A percentile compares a stretch with the other conserved stretches of the same genome.
Evolutionary conservation across 1,140 invertebrate species (phyloP).

Genomic region (Drosophila kurseongensis): DNA sequence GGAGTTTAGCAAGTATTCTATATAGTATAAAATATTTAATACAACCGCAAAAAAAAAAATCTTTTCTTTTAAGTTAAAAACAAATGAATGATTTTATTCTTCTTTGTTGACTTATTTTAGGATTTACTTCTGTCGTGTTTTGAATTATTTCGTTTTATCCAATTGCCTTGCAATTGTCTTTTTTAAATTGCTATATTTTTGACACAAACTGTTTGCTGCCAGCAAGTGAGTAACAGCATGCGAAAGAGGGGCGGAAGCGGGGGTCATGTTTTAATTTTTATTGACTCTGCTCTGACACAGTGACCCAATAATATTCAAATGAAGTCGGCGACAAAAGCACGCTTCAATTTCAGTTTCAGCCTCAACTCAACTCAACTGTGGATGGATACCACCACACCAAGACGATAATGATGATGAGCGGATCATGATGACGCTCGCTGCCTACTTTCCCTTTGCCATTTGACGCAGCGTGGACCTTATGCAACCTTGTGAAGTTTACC

Average conservation of each 20-base stretch:
- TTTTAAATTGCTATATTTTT: not conserved
- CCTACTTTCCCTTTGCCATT: slow-evolving; percentile 52
- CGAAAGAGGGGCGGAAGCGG: slow-evolving; percentile 7
- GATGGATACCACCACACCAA: slow-evolving; percentile 11
- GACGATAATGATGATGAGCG: not conserved
- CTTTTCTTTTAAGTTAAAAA: no score
- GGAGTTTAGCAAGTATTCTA: no score
- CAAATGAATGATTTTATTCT: no score
- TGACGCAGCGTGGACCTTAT: slow-evolving; percentile 41
- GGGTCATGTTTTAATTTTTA: slow-evolving; percentile 55
- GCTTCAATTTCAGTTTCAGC: slow-evolving; percentile 1
- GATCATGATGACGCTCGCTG: not conserved
- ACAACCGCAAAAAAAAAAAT: no score
- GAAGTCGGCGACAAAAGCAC: slow-evolving; percentile 20
- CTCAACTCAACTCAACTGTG: not conserved
- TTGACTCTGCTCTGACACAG: slow-evolving; percentile 70
- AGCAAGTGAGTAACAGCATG: slow-evolving; percentile 16
- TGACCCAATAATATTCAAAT: slow-evolving; percentile 77
- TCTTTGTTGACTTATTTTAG: no score
- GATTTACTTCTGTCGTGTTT: no score
- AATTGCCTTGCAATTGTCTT: not conserved
- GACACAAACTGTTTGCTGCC: slow-evolving; percentile 3
- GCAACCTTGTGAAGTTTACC: slow-evolving; percentile 40
- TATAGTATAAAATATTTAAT: no score
- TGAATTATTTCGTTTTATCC: no score